phyloP scores from a whole-genome alignment of 2,888 invertebrate species.

The Drosophila subsilvestris region DNA sequence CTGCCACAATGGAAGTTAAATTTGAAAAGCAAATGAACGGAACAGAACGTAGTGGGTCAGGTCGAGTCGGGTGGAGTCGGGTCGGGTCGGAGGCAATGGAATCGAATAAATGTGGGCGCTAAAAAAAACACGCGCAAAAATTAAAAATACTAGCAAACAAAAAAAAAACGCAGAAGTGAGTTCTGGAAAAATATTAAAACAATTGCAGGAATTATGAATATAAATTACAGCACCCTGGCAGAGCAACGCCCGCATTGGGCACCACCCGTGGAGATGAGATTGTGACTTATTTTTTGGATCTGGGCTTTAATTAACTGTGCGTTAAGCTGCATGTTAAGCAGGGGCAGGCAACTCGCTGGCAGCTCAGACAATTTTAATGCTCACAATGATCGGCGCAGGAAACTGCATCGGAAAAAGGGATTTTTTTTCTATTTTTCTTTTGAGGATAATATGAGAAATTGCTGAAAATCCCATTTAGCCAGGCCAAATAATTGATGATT shows the following conservation, averaged over 20 bases:
- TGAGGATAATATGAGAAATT: no score
- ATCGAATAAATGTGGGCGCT: slow-evolving; percentile 42
- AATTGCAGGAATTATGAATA: slow-evolving; percentile 31
- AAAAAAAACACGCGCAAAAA: slow-evolving; percentile 29
- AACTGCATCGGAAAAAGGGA: no score
- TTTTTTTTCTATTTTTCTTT: no score
- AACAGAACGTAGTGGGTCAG: slow-evolving; percentile 1
- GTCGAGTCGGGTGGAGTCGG: neutral
- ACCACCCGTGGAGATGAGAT: neutral
- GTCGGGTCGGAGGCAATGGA: slow-evolving; percentile 21
- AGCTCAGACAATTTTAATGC: neutral
- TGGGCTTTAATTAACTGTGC: neutral
- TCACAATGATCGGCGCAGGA: neutral
- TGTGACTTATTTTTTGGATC: neutral
- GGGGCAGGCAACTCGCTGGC: neutral
- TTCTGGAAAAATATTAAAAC: slow-evolving; percentile 30
- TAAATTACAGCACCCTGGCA: slow-evolving; percentile 23
- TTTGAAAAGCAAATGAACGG: slow-evolving; percentile 62
- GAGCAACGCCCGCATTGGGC: neutral
- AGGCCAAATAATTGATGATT: neutral
- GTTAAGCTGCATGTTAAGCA: neutral
- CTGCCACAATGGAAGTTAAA: slow-evolving; percentile 48
- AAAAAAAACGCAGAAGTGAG: slow-evolving; percentile 1
- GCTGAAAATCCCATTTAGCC: neutral
- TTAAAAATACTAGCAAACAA: slow-evolving; percentile 22